phyloP scores from a whole-genome alignment of 2,888 invertebrate genomes.

The Ophion costatus region DNA sequence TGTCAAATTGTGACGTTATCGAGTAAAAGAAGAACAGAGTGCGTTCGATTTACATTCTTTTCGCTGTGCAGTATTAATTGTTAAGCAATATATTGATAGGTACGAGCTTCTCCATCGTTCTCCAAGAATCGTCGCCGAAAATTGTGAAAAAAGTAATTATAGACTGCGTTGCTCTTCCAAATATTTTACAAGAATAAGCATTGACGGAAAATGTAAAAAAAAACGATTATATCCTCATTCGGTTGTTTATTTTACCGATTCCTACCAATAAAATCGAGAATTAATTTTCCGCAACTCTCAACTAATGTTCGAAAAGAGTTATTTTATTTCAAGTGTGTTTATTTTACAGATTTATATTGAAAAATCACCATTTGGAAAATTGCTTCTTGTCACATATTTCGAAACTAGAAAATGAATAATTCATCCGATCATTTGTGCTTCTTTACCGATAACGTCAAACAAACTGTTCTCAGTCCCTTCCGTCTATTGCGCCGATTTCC shows the following conservation, averaged over 20 bases:
- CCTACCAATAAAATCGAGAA: background rate
- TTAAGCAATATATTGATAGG: background rate
- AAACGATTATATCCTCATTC: background rate
- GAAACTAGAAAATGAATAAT: too few species aligned
- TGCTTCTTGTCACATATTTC: too few species aligned
- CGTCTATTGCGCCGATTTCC: too few species aligned
- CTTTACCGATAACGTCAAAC: too few species aligned
- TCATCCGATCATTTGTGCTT: too few species aligned
- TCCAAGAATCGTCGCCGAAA: background rate
- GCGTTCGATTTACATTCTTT: background rate
- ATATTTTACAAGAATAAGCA: background rate
- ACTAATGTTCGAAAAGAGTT: too few species aligned
- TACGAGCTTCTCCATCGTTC: background rate
- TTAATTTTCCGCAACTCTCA: too few species aligned
- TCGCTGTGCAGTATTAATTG: background rate
- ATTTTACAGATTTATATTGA: too few species aligned
- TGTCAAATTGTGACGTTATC: background rate
- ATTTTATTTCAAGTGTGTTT: too few species aligned
- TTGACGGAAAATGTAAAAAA: background rate
- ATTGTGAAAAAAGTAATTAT: background rate
- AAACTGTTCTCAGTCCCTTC: too few species aligned
- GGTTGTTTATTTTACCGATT: background rate
- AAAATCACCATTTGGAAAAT: too few species aligned
- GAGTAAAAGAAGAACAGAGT: too few species aligned
- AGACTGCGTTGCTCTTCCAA: background rate